Evolutionary conservation across 2,888 invertebrate species (phyloP), one percentile per base, ranked within the genome.

Genomic region (Cenopis cana): DNA sequence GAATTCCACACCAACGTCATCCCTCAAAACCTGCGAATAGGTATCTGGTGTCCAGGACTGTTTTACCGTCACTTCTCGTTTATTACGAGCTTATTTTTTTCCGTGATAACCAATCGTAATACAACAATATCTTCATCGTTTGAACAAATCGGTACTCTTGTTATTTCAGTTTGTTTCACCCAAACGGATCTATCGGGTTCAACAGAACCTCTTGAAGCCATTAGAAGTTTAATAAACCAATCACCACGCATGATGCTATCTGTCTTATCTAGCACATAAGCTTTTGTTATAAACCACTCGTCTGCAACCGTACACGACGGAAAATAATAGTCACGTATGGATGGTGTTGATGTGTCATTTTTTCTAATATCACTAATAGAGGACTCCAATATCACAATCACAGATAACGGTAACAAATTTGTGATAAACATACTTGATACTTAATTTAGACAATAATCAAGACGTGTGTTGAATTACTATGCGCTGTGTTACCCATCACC

Each of bases 191-290:
- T 54, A 24, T 54, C 54, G 6, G 29, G 11, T 9, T 17, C 49
- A n/a, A 17, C 17, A 50, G 8, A 17, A 9, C 49, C 17, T 50
- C 18, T 50, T 50, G 10, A 18, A 6, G 49, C 1, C 49, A 41
- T 50, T 50, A 17, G n/a, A 50, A 50, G n/a, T n/a, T 50, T 50
- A 9, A 50, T 50, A 50, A 50, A 50, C 49, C 49, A 50, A 50
- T 50, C 49, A 50, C 49, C 49, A 50, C 18, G 49, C 49, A 50
- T 50, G 38, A 4, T 41, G 12, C 38, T 41, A 12, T 41, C 38
- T 12, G 38, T 12, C 12, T 41, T 41, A 41, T 41, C 12, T 11
- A 41, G 4, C 12, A 41, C 38, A 41, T 12, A 12, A 4, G 38
- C 38, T 41, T 41, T 41, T 1, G 38, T 41, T 12, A 41, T 0